A percentile compares a stretch with the other conserved stretches of the same genome.
Evolutionary conservation across 2,797 vertebrate genomes (phyloP).

Genomic region (Lagorchestes hirsutus): DNA sequence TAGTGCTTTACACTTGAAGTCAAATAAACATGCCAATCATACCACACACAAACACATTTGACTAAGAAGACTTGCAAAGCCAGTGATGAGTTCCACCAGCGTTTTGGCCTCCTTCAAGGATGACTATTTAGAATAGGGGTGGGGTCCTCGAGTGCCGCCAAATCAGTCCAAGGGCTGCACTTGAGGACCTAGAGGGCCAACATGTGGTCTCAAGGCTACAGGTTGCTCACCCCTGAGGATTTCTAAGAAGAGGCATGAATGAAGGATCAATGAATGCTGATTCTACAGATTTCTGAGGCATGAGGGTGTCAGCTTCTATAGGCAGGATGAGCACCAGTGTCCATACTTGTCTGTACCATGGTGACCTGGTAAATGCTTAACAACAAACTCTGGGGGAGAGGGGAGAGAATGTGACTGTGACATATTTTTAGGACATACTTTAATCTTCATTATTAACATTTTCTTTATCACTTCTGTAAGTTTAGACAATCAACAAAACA

Average conservation of each 20-base stretch:
- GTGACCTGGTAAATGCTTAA: not conserved
- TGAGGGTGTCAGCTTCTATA: not conserved
- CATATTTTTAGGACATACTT: not conserved
- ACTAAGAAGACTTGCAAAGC: not conserved
- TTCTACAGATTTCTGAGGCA: not conserved
- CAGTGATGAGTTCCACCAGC: not conserved
- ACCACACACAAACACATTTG: conserved; percentile 50
- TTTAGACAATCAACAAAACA: not conserved
- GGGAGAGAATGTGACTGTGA: not conserved
- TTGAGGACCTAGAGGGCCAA: too few relatives aligned
- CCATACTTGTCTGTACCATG: not conserved
- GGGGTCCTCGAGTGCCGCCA: too few relatives aligned
- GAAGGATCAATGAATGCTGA: too few relatives aligned
- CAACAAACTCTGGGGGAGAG: not conserved
- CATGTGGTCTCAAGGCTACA: too few relatives aligned
- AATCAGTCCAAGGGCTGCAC: too few relatives aligned
- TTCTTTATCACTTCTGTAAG: not conserved
- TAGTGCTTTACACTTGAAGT: conserved; percentile 59
- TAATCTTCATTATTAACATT: not conserved
- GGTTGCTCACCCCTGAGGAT: not conserved
- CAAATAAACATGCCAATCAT: conserved; percentile 72
- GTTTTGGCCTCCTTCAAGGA: not conserved
- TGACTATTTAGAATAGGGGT: not conserved
- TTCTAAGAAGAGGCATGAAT: not conserved
- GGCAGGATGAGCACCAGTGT: not conserved